These are phyloP conservation scores for Polypterus senegalus DNA, from an alignment of 2,113 vertebrate genomes.

Conservation along the genomic window DNA sequence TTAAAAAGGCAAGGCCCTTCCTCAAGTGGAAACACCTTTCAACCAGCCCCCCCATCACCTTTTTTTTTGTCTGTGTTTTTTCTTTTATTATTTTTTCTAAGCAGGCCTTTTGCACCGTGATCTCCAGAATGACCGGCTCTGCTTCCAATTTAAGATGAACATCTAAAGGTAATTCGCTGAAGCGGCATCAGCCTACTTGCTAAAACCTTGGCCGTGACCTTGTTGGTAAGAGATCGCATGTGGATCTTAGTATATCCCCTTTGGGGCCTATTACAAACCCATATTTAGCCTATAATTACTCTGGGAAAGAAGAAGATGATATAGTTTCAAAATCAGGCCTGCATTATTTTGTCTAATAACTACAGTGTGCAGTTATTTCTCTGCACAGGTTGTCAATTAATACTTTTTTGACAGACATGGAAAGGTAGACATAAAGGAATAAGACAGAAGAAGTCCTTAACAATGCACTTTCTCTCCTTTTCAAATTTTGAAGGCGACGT, in stretches of 20 bases:
- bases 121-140: not conserved
- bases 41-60: too few species aligned
- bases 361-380: not conserved
- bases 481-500: too few species aligned
- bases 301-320: slow-evolving; percentile 20
- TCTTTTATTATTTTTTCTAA: too few species aligned
- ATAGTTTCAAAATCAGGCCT: slow-evolving; percentile 7
- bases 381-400: too few species aligned
- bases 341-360: not conserved
- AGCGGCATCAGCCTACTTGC: not conserved
- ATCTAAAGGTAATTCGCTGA: not conserved
- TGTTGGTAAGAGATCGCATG: slow-evolving; percentile 15
- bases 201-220: slow-evolving; percentile 20
- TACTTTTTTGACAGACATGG: too few species aligned
- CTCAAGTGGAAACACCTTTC: too few species aligned
- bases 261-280: slow-evolving; percentile 14
- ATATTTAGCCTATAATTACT: slow-evolving; percentile 21
- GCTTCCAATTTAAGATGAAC: not conserved
- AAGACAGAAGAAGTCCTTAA: too few species aligned
- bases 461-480: too few species aligned
- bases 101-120: not conserved
- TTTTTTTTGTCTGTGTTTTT: too few species aligned
- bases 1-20: too few species aligned
- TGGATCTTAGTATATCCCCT: slow-evolving; percentile 11
- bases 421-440: too few species aligned